Evolutionary conservation across 2,888 invertebrate genomes (phyloP), one percentile per base, ranked within the genome.

Genomic region (Orthonevra nobilis): DNA sequence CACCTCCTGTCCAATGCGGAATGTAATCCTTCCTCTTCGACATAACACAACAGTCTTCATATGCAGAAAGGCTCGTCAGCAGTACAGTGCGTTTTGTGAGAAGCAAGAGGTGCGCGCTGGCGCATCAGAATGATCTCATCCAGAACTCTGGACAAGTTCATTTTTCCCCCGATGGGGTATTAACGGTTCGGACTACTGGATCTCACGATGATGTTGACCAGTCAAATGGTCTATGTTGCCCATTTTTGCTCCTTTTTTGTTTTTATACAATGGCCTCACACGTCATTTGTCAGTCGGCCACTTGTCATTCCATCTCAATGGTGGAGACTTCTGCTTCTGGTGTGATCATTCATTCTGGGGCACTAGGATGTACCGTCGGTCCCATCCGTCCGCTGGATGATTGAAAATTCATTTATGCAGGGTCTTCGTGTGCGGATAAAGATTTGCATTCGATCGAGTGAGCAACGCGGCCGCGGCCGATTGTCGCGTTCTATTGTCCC

Each of bases 371-470:
- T 63, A 40, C 19, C 48, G 50, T 30, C 38, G 28, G 14, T n/a
- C 30, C 17, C 17, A 4, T 3, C 9, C 12, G 36, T 14, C 36
- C 7, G 5, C 10, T 9, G 75, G 70, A 79, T 79, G 79, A 79
- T 79, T 73, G 79, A 73, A 68, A 79, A 79, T 79, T 79, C 79
- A 79, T 79, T 79, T 79, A 79, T 79, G 66, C 79, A 79, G 60
- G 56, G 66, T n/a, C 60, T 61, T 66, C 66, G 54, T 79, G 79
- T 73, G 79, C 54, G 30, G 61, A n/a, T n/a, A n/a, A n/a, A n/a
- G n/a, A 79, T 79, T 79, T 79, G 79, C 79, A 79, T 79, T 79
- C 79, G 73, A 73, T 79, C 79, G 68, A 79, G 52, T n/a, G n/a
- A n/a, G n/a, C n/a, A n/a, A n/a, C n/a, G n/a, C n/a, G n/a, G n/a